Evolutionary conservation across 2,113 vertebrate species (phyloP), one percentile per base, ranked within the genome.

Genomic region (Calidris pugnax): DNA sequence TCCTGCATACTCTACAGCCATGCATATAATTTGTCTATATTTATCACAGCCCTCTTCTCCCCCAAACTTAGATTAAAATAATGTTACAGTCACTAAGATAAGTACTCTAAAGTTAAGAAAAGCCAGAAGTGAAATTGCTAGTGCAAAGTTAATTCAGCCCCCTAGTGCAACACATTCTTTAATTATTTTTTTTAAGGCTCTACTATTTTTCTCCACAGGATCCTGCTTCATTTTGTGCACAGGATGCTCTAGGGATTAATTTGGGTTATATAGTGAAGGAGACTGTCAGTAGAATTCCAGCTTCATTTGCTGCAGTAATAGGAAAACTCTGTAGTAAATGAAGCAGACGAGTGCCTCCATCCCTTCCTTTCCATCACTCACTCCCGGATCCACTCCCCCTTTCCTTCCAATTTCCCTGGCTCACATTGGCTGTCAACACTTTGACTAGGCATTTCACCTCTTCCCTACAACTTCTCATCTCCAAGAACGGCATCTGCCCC

Each of bases 231-330:
- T 90, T 96, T 90, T 90, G 92, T 24, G 22, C 64, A 86, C 39
- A 84, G 35, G 87, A 88, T 68, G 56, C 93, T 91, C 93, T 82
- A 45, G 95, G 77, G 95, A 96, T 87, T 96, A 95, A 96, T 97
- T 96, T 89, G 43, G 56, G 86, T 89, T 95, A 85, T 64, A 56
- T 26, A 91, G 94, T 53, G 53, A 93, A 96, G 66, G 48, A 91
- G 66, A 76, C 17, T 76, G 69, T 78, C 91, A 79, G 87, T 79
- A 93, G 77, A 94, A 96, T 69, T 86, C 94, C 89, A 93, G 83
- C 89, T 86, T 95, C 87, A 95, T 94, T 92, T 94, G 73, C 93
- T 91, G 73, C 94, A 87, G 81, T 87, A 95, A 96, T 85, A 77
- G 81, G 69, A 89, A 89, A 95, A 85, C 60, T 14, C 26, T 79